Conservation (phyloP, 2,113 vertebrate species). For the Penelope pileata region DNA sequence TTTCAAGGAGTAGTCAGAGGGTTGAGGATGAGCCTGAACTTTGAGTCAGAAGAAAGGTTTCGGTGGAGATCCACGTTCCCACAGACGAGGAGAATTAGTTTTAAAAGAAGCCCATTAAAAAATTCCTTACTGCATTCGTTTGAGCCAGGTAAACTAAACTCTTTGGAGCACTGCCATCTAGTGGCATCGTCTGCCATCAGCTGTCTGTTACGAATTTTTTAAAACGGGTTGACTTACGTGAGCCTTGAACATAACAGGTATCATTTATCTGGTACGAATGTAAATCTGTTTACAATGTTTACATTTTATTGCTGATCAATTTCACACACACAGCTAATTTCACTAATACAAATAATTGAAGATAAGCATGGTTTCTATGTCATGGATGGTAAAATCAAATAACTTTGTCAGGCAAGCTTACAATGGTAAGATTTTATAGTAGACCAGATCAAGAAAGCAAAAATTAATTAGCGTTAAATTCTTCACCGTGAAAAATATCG, state of each 20-base stretch:
- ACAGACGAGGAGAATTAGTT: neutral
- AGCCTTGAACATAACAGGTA: slow-evolving; percentile 15
- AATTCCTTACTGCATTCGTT: neutral
- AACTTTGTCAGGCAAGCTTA: neutral
- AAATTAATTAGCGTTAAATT: neutral
- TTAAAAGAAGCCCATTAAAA: neutral
- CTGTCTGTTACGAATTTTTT: neutral
- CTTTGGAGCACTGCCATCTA: slow-evolving; percentile 63
- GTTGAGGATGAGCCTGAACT: neutral
- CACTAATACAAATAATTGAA: neutral
- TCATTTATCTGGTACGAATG: neutral
- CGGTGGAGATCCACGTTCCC: neutral
- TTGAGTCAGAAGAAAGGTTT: neutral
- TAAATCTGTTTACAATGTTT: slow-evolving; percentile 12
- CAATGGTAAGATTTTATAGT: neutral
- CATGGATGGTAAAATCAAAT: neutral
- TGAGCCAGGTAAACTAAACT: neutral
- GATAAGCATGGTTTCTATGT: neutral
- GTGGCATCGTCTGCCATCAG: neutral
- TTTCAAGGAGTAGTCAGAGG: neutral
- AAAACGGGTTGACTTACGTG: neutral
- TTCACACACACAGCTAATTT: neutral
- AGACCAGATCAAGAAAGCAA: neutral
- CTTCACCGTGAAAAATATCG: neutral
- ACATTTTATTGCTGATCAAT: neutral